Evolutionary conservation across 2,113 vertebrate genomes (phyloP).

Genomic region (Cephalophus harveyi): DNA sequence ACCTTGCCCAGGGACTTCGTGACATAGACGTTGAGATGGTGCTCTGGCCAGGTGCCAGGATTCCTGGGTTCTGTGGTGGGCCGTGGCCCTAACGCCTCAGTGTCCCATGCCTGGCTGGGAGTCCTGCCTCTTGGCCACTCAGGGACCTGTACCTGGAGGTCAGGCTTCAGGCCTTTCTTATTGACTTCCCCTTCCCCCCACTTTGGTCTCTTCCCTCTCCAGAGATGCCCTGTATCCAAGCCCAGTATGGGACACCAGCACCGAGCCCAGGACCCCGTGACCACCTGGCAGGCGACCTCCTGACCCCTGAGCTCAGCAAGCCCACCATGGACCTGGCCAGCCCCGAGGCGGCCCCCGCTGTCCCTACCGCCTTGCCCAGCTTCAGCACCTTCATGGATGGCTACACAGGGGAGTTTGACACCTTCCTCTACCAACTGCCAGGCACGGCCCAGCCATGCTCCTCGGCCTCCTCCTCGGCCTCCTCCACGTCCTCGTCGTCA

Average conservation of each 20-base stretch:
- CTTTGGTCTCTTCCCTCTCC: background rate
- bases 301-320: conserved; percentile 87
- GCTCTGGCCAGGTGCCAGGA: background rate
- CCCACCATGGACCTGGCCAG: conserved; percentile 87
- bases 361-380: conserved; percentile 86
- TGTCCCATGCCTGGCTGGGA: background rate
- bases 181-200: background rate
- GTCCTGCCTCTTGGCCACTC: background rate
- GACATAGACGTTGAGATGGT: background rate
- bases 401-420: conserved; percentile 87
- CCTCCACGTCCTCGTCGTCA: conserved; percentile 64
- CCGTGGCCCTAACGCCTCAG: background rate
- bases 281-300: conserved; percentile 83
- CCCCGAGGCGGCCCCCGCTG: conserved; percentile 73
- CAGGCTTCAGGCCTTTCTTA: background rate
- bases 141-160: background rate
- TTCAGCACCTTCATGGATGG: conserved; percentile 91
- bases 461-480: conserved; percentile 58
- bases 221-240: conserved; percentile 97
- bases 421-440: conserved; percentile 91
- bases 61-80: background rate
- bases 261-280: conserved; percentile 82
- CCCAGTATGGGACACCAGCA: conserved; percentile 86
- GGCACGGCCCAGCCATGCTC: conserved; percentile 64
- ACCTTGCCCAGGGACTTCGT: background rate